A percentile compares a stretch with the other conserved stretches of the same genome.
These are phyloP conservation scores for Crotophaga sulcirostris DNA, from an alignment of 2,113 vertebrate species.

Conservation along the genomic window DNA sequence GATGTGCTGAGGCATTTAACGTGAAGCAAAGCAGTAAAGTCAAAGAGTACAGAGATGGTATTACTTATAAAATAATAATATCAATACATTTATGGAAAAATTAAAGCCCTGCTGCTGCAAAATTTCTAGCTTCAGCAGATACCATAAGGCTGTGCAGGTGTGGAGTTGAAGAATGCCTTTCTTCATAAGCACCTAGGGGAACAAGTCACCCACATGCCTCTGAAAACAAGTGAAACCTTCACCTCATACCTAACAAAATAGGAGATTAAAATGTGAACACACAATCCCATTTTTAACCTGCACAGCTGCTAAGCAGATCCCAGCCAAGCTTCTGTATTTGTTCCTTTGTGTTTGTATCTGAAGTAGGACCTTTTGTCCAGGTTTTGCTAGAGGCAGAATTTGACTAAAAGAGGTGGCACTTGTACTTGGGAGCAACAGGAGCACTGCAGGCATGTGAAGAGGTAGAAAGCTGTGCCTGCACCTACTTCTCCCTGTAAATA, in stretches of 20 bases:
- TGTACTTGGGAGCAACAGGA: not conserved
- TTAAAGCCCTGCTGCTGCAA: not conserved
- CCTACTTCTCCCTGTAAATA: not conserved
- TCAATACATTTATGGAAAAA: not conserved
- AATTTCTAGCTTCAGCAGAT: not conserved
- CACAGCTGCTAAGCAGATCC: not conserved
- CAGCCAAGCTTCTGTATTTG: not conserved
- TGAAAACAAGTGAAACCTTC: not conserved
- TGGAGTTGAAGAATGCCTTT: not conserved
- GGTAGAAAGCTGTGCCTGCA: not conserved
- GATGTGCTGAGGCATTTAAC: not conserved
- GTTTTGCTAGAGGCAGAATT: not conserved
- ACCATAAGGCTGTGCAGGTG: not conserved
- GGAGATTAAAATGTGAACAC: not conserved
- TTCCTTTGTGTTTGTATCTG: not conserved
- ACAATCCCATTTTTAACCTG: not conserved
- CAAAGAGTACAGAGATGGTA: not conserved
- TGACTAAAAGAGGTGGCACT: not conserved
- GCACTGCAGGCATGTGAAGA: not conserved
- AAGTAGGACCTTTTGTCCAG: not conserved
- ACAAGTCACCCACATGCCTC: not conserved
- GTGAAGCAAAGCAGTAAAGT: not conserved
- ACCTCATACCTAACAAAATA: not conserved
- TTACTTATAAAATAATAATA: not conserved
- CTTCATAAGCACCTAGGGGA: not conserved